Evolutionary conservation across 2,797 vertebrate species (phyloP).

Genomic region (Crypturellus tataupa): DNA sequence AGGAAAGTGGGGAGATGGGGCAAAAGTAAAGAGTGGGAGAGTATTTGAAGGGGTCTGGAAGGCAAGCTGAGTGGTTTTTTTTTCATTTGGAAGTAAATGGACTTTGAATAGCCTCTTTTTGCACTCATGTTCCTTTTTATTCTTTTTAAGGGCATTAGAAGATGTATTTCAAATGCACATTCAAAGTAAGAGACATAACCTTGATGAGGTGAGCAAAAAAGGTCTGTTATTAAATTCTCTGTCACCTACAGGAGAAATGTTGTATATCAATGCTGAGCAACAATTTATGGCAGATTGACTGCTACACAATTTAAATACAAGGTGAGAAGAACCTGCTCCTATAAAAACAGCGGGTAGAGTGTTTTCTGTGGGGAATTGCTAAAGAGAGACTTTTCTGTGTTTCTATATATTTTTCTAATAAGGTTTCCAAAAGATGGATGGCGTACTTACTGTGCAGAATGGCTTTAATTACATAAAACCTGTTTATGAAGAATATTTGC

Average conservation of each 20-base stretch:
- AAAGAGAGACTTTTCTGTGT: not conserved
- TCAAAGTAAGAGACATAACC: constrained; percentile 50
- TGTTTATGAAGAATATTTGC: not conserved
- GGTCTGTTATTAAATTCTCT: constrained; percentile 34
- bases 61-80: constrained; percentile 10
- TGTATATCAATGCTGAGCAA: constrained; percentile 10
- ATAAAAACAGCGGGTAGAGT: not conserved
- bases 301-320: constrained; percentile 3
- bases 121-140: constrained; percentile 18
- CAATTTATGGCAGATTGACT: not conserved
- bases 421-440: constrained; percentile 22
- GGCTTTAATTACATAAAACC: constrained; percentile 34
- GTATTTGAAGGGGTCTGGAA: not conserved
- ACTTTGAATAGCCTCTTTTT: constrained; percentile 19
- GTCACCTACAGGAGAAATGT: constrained; percentile 27
- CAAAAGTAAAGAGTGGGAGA: not conserved
- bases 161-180: constrained; percentile 68
- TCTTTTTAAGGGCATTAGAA: constrained; percentile 53
- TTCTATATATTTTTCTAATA: not conserved
- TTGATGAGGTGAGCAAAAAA: constrained; percentile 65
- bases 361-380: not conserved
- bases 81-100: constrained; percentile 31
- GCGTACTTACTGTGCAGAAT: not conserved
- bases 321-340: not conserved
- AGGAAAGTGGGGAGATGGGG: not conserved